phyloP scores from a whole-genome alignment of 2,113 vertebrate species.

The Ceratotherium simum region DNA sequence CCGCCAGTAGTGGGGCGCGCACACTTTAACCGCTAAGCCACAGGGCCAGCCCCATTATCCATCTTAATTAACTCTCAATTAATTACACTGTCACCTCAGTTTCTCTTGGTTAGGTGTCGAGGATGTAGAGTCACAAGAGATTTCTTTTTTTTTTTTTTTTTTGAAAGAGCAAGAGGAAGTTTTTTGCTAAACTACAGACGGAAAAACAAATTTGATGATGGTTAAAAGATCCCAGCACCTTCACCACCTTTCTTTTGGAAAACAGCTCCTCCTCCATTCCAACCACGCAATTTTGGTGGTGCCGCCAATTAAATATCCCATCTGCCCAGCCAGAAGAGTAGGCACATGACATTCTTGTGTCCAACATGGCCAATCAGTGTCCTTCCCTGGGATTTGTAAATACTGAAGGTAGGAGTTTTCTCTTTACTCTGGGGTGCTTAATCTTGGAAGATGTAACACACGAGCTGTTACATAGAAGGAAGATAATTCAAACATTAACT shows the following conservation, averaged over 20 bases:
- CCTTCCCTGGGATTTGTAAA: conserved; percentile 25
- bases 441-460: background rate
- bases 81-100: conserved; percentile 9
- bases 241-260: background rate
- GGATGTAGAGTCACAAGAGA: background rate
- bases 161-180: conserved; percentile 1
- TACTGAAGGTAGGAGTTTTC: conserved; percentile 12
- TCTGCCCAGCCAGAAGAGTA: background rate
- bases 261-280: background rate
- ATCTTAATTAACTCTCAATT: conserved; percentile 48
- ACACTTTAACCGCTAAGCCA: too few relatives aligned
- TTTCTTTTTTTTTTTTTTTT: background rate
- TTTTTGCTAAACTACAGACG: background rate
- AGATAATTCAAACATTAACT: conserved; percentile 42
- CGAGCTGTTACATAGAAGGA: background rate
- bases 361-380: background rate
- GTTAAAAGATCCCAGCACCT: background rate
- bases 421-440: background rate
- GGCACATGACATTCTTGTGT: background rate
- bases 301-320: background rate
- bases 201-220: background rate
- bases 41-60: too few relatives aligned
- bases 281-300: background rate
- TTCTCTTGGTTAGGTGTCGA: background rate
- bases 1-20: too few relatives aligned